These are phyloP conservation scores for Spheniscus mendiculus DNA, from an alignment of 2,113 vertebrate genomes.

Conservation along the genomic window DNA sequence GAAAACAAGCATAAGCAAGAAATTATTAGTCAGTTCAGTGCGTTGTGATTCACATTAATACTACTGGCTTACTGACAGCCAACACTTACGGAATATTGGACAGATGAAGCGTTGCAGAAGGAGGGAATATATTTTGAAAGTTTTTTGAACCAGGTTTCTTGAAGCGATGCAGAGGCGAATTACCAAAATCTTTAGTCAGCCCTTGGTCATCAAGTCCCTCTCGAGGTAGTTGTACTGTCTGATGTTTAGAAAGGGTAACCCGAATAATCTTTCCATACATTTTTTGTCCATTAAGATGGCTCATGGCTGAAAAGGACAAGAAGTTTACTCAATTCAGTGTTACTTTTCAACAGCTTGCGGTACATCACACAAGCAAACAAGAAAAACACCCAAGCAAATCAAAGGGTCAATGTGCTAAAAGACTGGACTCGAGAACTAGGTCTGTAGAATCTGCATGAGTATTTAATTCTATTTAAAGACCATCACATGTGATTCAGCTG, in stretches of 20 bases:
- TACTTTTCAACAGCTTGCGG: neutral
- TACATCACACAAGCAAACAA: neutral
- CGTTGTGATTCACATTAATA: neutral
- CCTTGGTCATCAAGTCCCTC: constrained; percentile 97
- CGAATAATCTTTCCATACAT: constrained; percentile 98
- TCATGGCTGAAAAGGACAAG: constrained; percentile 87
- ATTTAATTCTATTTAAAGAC: neutral
- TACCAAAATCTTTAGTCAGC: constrained; percentile 95
- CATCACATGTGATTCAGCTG: neutral
- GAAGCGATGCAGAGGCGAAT: constrained; percentile 96
- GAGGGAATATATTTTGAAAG: constrained; percentile 97
- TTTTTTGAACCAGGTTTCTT: constrained; percentile 98
- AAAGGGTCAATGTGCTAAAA: neutral
- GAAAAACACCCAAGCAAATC: neutral
- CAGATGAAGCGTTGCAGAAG: constrained; percentile 94
- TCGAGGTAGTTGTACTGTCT: constrained; percentile 93
- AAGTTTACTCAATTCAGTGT: neutral
- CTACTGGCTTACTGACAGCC: neutral
- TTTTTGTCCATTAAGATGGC: constrained; percentile 97
- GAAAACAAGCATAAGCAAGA: neutral
- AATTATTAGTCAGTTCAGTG: neutral
- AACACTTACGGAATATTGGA: constrained; percentile 96
- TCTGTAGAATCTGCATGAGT: neutral
- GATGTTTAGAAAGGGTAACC: constrained; percentile 95
- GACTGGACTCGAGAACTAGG: neutral